Conservation (phyloP, 2,797 vertebrate species). For the Cuniculus paca region DNA sequence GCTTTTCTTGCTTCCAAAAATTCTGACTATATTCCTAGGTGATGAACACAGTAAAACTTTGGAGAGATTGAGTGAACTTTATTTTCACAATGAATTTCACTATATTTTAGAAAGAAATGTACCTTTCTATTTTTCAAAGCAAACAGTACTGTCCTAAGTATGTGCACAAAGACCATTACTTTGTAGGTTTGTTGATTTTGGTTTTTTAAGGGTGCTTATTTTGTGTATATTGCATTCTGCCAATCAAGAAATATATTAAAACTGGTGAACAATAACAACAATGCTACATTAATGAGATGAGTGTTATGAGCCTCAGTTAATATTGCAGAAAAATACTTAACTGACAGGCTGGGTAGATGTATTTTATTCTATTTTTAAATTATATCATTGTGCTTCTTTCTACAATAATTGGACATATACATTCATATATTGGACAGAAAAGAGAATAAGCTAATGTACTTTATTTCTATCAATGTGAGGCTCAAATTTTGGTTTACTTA, state of each 20-base stretch:
- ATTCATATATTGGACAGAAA: slow-evolving; percentile 55
- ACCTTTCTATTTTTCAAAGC: slow-evolving; percentile 56
- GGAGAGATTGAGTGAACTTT: background rate
- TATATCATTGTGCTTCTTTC: slow-evolving; percentile 34
- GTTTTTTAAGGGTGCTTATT: background rate
- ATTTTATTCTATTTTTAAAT: slow-evolving; percentile 75
- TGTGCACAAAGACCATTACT: background rate
- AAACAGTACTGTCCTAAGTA: slow-evolving; percentile 11
- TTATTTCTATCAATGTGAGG: slow-evolving; percentile 44
- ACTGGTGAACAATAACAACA: background rate
- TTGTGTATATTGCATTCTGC: background rate
- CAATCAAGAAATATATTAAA: slow-evolving; percentile 57
- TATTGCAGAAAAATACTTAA: slow-evolving; percentile 35
- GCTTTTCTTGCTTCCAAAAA: slow-evolving; percentile 69
- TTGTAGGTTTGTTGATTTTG: background rate
- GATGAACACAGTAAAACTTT: slow-evolving; percentile 17
- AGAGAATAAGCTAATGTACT: slow-evolving; percentile 53
- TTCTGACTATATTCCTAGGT: slow-evolving; percentile 64
- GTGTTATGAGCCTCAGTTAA: background rate
- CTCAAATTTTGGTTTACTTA: slow-evolving; percentile 46
- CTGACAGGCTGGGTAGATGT: slow-evolving; percentile 50
- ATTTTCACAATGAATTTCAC: slow-evolving; percentile 40
- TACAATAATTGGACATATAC: slow-evolving; percentile 21
- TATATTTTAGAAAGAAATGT: slow-evolving; percentile 33
- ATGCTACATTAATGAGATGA: slow-evolving; percentile 4